Conservation (phyloP, 2,113 vertebrate species). For the Tragelaphus buxtoni region DNA sequence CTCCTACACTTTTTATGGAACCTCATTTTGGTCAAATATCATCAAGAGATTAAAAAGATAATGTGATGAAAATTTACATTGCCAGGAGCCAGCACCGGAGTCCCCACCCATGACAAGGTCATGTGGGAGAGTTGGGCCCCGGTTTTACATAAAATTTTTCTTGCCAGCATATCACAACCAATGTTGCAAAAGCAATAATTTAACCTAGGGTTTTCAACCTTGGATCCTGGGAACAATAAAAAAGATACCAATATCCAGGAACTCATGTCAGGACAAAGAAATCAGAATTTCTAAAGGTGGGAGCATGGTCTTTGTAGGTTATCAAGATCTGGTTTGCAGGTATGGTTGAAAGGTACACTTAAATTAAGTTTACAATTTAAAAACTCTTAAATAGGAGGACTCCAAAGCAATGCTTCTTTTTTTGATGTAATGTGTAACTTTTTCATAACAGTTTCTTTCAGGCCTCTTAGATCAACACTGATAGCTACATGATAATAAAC, state of each 20-base stretch:
- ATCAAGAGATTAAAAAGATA: neutral
- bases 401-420: neutral
- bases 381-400: neutral
- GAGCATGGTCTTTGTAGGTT: neutral
- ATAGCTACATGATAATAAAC: neutral
- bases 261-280: neutral
- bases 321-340: neutral
- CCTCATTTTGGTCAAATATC: neutral
- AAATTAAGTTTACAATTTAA: neutral
- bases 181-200: neutral
- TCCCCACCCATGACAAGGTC: too few species aligned
- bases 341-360: neutral
- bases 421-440: neutral
- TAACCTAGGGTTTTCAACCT: neutral
- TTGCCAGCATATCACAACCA: neutral
- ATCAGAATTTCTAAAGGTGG: neutral
- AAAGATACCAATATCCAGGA: neutral
- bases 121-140: too few species aligned
- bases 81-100: too few species aligned
- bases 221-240: neutral
- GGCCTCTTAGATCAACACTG: neutral
- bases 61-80: neutral
- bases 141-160: neutral
- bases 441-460: neutral
- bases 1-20: neutral